These are phyloP conservation scores for Pseudochromis fuscus DNA, from an alignment of 2,797 vertebrate species.

Conservation along the genomic window DNA sequence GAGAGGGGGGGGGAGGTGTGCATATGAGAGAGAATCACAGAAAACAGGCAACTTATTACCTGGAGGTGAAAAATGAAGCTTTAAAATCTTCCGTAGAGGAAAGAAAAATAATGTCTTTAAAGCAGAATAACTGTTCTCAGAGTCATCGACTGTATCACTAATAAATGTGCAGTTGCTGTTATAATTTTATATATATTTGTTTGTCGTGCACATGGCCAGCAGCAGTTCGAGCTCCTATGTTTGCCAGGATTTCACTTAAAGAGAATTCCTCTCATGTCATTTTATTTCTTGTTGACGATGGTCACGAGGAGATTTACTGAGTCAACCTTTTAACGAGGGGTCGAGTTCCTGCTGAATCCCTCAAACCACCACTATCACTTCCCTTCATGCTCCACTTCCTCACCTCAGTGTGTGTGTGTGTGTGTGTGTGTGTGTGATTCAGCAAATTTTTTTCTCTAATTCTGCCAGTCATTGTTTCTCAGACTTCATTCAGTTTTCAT, in stretches of 20 bases:
- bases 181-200: not conserved
- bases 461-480: slow-evolving; percentile 33
- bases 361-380: slow-evolving; percentile 61
- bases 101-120: slow-evolving; percentile 16
- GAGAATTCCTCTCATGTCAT: slow-evolving; percentile 39
- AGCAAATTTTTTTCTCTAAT: slow-evolving; percentile 41
- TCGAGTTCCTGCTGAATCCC: slow-evolving; percentile 70
- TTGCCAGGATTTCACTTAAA: slow-evolving; percentile 30
- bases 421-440: slow-evolving; percentile 45
- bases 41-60: slow-evolving; percentile 29
- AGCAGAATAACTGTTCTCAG: slow-evolving; percentile 27
- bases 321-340: slow-evolving; percentile 61
- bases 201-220: not conserved
- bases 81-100: slow-evolving; percentile 20
- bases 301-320: slow-evolving; percentile 64
- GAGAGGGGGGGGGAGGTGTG: not conserved
- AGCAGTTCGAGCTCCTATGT: slow-evolving; percentile 3
- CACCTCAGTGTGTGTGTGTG: slow-evolving; percentile 10
- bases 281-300: slow-evolving; percentile 40
- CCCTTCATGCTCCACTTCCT: slow-evolving; percentile 67
- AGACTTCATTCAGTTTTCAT: slow-evolving; percentile 1
- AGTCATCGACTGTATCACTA: slow-evolving; percentile 14
- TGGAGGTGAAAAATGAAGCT: slow-evolving; percentile 34
- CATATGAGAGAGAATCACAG: slow-evolving; percentile 5
- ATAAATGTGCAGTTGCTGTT: not conserved